A percentile compares a stretch with the other conserved stretches of the same genome.
phyloP scores from a whole-genome alignment of 2,113 vertebrate genomes.

The Leptosomus discolor region DNA sequence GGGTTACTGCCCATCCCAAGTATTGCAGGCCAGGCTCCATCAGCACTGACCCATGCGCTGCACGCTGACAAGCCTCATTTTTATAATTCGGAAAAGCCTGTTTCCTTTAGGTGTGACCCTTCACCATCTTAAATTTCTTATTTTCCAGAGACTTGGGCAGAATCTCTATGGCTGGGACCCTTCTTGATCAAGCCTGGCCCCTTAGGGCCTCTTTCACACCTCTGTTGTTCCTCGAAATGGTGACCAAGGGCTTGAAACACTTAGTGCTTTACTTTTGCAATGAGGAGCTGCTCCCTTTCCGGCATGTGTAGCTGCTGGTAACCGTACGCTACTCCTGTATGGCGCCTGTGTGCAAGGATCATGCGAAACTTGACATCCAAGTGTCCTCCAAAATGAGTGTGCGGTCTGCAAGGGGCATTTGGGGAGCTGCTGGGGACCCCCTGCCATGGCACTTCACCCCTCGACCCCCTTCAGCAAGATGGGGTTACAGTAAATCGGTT shows the following conservation, averaged over 20 bases:
- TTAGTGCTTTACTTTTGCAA: not conserved
- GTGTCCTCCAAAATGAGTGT: not conserved
- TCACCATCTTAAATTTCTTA: not conserved
- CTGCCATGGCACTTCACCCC: fast-evolving
- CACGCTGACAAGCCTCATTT: not conserved
- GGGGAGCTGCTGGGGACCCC: not conserved
- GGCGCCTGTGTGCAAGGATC: not conserved
- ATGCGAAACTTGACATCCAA: not conserved
- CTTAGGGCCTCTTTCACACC: not conserved
- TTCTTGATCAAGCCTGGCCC: not conserved
- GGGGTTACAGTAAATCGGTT: not conserved
- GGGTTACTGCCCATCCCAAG: not conserved
- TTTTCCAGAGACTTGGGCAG: not conserved
- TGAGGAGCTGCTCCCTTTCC: not conserved
- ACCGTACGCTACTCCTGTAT: fast-evolving
- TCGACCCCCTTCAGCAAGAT: fast-evolving
- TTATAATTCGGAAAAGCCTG: not conserved
- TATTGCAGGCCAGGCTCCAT: not conserved
- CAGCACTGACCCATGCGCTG: not conserved
- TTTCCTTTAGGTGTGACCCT: not conserved
- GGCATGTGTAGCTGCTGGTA: not conserved
- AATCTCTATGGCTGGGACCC: not conserved
- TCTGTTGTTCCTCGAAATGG: not conserved
- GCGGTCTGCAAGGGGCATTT: not conserved
- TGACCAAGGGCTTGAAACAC: not conserved